Percentiles rank a stretch among this genome's conserved stretches.
phyloP scores from a whole-genome alignment of 2,888 invertebrate species.

The Orthosia incerta region DNA sequence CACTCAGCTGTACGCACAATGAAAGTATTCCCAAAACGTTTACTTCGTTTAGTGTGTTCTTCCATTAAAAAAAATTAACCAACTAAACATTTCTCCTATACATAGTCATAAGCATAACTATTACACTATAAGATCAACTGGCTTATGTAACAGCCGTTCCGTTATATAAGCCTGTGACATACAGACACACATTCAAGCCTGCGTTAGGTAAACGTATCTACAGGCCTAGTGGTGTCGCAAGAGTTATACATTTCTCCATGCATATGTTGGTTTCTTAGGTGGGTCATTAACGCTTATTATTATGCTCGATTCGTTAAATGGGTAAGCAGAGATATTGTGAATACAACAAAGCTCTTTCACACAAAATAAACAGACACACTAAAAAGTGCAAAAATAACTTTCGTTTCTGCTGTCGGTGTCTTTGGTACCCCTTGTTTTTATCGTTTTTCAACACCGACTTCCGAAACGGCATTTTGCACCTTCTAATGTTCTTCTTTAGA shows the following conservation, averaged over 20 bases:
- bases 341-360: no score
- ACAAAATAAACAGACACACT: no score
- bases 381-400: no score
- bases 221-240: conserved; percentile 26
- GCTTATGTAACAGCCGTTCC: conserved; percentile 32
- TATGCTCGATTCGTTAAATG: background rate
- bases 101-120: conserved; percentile 41
- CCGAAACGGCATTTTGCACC: no score
- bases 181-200: conserved; percentile 56
- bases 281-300: conserved; percentile 14
- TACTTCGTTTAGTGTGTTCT: no score
- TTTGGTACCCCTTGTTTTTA: no score
- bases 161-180: conserved; percentile 58
- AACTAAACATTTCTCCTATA: background rate
- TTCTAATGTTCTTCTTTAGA: no score
- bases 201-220: conserved; percentile 42
- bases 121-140: conserved; percentile 39
- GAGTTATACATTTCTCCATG: conserved; percentile 19
- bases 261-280: background rate
- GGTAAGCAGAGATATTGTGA: background rate
- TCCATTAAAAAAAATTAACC: background rate
- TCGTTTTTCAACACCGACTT: no score
- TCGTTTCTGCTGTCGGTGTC: no score
- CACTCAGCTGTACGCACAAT: no score
- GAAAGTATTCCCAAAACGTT: no score